A percentile compares a stretch with the other conserved stretches of the same genome.
phyloP scores from a whole-genome alignment of 2,888 invertebrate species.

The Cantharis rufa region DNA sequence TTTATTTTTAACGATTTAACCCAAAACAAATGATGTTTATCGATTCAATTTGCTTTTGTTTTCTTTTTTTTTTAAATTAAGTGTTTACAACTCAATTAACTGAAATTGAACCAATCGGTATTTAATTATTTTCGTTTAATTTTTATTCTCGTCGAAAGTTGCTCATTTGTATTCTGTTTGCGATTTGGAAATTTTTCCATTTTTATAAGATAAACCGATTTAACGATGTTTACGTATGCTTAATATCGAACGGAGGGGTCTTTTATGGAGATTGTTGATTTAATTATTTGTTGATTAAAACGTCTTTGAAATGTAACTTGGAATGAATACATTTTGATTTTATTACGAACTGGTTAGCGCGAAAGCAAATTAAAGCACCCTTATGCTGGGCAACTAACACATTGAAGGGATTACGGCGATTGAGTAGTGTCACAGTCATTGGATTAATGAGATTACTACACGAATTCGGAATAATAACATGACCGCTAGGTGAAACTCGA shows the following conservation, averaged over 20 bases:
- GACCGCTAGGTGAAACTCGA: slow-evolving; percentile 29
- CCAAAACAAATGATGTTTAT: background rate
- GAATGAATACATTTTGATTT: slow-evolving; percentile 2
- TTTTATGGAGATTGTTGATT: background rate
- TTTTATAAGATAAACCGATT: background rate
- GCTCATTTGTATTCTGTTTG: background rate
- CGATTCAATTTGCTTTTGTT: too few relatives aligned
- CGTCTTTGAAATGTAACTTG: background rate
- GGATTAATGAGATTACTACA: slow-evolving; percentile 29
- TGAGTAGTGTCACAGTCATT: slow-evolving; percentile 21
- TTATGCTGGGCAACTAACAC: slow-evolving; percentile 16
- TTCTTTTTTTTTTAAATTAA: background rate
- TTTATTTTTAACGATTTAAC: background rate
- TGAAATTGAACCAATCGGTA: background rate
- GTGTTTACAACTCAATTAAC: background rate
- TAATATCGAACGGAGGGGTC: background rate
- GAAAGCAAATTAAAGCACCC: slow-evolving; percentile 7
- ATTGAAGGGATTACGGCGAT: slow-evolving; percentile 22
- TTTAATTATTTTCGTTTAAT: background rate
- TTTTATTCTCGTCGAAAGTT: background rate
- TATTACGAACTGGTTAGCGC: background rate
- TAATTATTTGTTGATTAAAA: background rate
- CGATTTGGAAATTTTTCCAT: background rate
- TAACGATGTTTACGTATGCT: background rate
- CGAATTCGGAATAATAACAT: slow-evolving; percentile 28